Conservation (phyloP, 2,797 vertebrate genomes). For the Hephaestus fuliginosus region DNA sequence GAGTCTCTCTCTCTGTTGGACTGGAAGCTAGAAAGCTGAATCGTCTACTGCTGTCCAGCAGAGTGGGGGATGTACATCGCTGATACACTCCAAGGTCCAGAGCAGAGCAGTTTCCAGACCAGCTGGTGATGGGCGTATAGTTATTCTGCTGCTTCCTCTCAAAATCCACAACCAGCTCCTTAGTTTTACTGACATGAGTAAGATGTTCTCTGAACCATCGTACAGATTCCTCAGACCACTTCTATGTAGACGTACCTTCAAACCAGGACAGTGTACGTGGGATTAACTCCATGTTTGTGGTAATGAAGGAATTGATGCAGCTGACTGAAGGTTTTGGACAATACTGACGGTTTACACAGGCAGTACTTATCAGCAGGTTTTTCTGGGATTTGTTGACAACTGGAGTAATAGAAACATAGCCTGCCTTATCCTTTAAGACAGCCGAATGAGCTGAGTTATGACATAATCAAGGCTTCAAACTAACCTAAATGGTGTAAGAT, state of each 20-base stretch:
- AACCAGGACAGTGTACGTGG: too few species aligned
- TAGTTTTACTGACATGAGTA: not conserved
- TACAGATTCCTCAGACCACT: not conserved
- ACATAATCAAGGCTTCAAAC: not conserved
- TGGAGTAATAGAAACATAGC: not conserved
- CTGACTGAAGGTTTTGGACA: not conserved
- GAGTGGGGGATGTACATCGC: too few species aligned
- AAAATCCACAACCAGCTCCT: not conserved
- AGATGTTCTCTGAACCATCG: not conserved
- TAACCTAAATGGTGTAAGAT: constrained; percentile 11
- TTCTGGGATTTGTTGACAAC: not conserved
- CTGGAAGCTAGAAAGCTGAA: too few species aligned
- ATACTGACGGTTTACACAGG: not conserved
- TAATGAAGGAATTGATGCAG: not conserved
- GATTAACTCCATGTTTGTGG: not conserved
- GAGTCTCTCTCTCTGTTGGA: not conserved
- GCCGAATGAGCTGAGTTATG: not conserved
- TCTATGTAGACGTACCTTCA: not conserved
- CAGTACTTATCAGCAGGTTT: not conserved
- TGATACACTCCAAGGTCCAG: too few species aligned
- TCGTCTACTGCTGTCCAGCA: too few species aligned
- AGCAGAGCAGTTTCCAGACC: too few species aligned
- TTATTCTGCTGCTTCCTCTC: too few species aligned
- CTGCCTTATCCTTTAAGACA: not conserved
- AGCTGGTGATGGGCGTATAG: too few species aligned